Percentiles rank a stretch among this genome's conserved stretches.
Conservation (phyloP, 2,113 vertebrate genomes). For the Cinclus mexicanus region DNA sequence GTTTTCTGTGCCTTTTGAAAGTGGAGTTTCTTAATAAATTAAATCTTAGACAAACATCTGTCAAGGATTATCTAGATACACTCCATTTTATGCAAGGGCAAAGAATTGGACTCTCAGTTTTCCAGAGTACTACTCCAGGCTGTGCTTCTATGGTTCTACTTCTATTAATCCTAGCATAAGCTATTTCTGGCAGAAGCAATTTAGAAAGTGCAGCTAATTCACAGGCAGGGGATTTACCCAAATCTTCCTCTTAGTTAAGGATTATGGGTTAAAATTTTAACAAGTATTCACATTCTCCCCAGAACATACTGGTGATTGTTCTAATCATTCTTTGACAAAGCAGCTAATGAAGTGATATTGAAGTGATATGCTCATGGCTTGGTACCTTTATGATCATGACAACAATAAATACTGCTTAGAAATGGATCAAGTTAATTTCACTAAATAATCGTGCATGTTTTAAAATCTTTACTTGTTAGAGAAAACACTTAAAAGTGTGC, state of each 20-base stretch:
- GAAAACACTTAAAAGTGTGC: neutral
- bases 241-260: neutral
- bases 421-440: neutral
- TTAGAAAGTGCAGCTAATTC: neutral
- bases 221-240: neutral
- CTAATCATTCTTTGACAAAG: neutral
- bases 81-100: neutral
- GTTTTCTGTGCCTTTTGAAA: neutral
- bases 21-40: neutral
- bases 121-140: neutral
- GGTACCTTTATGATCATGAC: neutral
- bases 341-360: neutral
- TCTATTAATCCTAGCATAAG: neutral
- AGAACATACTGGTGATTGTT: neutral
- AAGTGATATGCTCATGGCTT: neutral
- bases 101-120: neutral
- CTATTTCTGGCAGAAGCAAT: constrained; percentile 4
- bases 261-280: neutral
- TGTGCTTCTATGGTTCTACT: neutral
- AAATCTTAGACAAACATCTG: constrained; percentile 18
- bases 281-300: neutral
- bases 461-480: neutral
- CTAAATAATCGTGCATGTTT: neutral
- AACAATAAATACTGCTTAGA: neutral
- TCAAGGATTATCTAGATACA: constrained; percentile 24